A percentile compares a stretch with the other conserved stretches of the same genome.
Evolutionary conservation across 2,888 invertebrate genomes (phyloP).

Genomic region (Lydus trimaculatus): DNA sequence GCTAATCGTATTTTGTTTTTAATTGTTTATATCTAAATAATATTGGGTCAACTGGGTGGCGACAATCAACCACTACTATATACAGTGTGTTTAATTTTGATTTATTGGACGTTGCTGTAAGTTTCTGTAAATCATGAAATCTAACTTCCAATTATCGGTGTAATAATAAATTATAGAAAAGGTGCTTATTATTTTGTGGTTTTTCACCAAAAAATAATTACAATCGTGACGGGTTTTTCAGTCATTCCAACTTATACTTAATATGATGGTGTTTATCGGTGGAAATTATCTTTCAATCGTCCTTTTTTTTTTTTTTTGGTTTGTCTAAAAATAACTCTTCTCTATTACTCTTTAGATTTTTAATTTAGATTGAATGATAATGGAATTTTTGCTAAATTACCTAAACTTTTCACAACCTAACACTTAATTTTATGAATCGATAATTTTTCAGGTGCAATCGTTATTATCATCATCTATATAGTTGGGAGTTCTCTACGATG

Average conservation of each 20-base stretch:
- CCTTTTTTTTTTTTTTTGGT: neutral
- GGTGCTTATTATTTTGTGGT: conserved; percentile 9
- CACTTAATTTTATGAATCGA: neutral
- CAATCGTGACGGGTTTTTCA: neutral
- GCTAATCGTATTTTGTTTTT: conserved; percentile 39
- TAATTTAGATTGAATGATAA: conserved; percentile 4
- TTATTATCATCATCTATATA: neutral
- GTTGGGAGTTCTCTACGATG: neutral
- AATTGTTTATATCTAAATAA: conserved; percentile 9
- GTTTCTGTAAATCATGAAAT: neutral
- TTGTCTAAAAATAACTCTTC: too few relatives aligned
- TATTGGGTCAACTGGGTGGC: conserved; percentile 1
- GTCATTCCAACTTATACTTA: neutral
- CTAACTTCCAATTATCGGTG: neutral
- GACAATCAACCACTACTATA: neutral
- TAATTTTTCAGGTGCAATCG: neutral
- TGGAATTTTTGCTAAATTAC: conserved; percentile 3
- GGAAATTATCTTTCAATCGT: conserved; percentile 1
- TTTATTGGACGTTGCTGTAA: neutral
- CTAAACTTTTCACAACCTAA: neutral
- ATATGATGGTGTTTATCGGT: neutral
- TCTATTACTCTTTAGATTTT: conserved; percentile 4
- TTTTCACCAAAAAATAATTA: conserved; percentile 6
- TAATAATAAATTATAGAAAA: neutral
- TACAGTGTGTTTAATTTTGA: neutral